Percentiles rank a stretch among this genome's conserved stretches.
Evolutionary conservation across 2,113 vertebrate species (phyloP).

Genomic region (Ranitomeya variabilis): DNA sequence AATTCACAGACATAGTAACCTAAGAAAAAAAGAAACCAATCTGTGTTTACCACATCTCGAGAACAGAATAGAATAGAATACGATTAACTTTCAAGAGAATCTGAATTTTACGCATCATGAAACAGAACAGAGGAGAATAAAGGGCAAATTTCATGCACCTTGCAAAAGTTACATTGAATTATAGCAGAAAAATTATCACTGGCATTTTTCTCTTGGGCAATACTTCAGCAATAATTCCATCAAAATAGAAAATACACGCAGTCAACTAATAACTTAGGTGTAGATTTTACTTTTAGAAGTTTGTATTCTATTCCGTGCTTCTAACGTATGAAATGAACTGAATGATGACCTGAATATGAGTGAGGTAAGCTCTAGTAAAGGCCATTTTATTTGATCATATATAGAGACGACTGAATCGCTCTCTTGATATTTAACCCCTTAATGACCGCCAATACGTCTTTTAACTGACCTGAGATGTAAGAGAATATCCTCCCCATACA

Average conservation of each 20-base stretch:
- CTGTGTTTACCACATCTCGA: slow-evolving; percentile 62
- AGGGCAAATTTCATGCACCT: slow-evolving; percentile 72
- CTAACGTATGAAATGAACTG: too few relatives aligned
- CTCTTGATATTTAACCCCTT: too few relatives aligned
- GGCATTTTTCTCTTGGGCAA: slow-evolving; percentile 67
- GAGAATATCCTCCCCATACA: too few relatives aligned
- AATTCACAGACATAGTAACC: slow-evolving; percentile 25
- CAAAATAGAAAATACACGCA: slow-evolving; percentile 59
- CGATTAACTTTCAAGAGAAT: slow-evolving; percentile 68
- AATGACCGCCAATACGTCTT: too few relatives aligned
- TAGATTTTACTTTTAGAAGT: too few relatives aligned
- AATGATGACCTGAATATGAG: too few relatives aligned
- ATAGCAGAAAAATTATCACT: slow-evolving; percentile 72
- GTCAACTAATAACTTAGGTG: not conserved
- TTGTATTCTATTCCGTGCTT: too few relatives aligned
- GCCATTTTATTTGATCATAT: too few relatives aligned
- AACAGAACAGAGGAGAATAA: slow-evolving; percentile 69
- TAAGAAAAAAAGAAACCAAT: slow-evolving; percentile 29
- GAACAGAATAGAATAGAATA: slow-evolving; percentile 59
- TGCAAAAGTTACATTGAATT: slow-evolving; percentile 77
- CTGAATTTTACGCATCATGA: slow-evolving; percentile 67
- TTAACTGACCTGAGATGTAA: too few relatives aligned
- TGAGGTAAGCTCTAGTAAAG: too few relatives aligned
- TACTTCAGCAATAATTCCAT: slow-evolving; percentile 69
- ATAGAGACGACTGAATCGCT: too few relatives aligned